A percentile compares a stretch with the other conserved stretches of the same genome.
These are phyloP conservation scores for Epistrophe eligans DNA, from an alignment of 2,888 invertebrate genomes.

Conservation along the genomic window DNA sequence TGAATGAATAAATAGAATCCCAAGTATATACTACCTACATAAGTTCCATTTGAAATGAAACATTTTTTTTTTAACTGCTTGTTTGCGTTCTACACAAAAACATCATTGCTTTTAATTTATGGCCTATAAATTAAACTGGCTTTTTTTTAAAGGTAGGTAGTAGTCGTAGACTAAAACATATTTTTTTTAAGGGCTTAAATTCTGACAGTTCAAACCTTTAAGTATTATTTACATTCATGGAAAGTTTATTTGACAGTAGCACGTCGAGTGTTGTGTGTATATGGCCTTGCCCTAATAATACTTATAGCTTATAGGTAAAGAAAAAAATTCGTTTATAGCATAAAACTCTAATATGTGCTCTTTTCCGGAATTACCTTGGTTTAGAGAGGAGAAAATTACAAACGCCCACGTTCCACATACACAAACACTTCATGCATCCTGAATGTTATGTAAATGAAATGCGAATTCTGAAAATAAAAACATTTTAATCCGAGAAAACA, in stretches of 20 bases:
- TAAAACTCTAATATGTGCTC: neutral
- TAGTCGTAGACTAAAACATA: neutral
- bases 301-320: neutral
- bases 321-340: neutral
- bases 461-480: neutral
- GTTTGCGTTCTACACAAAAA: slow-evolving; percentile 23
- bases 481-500: neutral
- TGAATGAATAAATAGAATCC: neutral
- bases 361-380: neutral
- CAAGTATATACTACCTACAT: neutral
- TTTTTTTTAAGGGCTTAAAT: slow-evolving; percentile 5
- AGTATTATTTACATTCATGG: slow-evolving; percentile 20
- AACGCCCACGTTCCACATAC: neutral
- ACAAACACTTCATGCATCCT: neutral
- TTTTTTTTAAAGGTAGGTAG: neutral
- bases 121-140: slow-evolving; percentile 7
- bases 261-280: slow-evolving; percentile 11
- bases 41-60: neutral
- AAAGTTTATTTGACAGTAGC: slow-evolving; percentile 33
- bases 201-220: slow-evolving; percentile 27
- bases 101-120: slow-evolving; percentile 11
- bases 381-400: neutral
- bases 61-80: slow-evolving; percentile 14
- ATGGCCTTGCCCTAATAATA: neutral
- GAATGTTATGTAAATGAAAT: neutral